Evolutionary conservation across 1,140 invertebrate species (phyloP).

Genomic region (Ips nitidus): DNA sequence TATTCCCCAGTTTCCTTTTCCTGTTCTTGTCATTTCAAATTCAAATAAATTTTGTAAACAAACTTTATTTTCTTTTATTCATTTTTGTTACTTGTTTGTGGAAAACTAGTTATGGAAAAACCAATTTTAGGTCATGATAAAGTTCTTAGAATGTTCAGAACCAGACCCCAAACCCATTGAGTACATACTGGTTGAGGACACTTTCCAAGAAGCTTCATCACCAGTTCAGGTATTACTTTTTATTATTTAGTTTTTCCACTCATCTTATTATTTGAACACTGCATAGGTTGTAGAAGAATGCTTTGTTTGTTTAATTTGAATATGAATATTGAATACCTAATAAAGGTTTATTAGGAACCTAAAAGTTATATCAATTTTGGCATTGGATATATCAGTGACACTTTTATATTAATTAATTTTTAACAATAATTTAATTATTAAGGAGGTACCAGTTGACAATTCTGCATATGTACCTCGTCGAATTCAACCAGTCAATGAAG

Average conservation of each 20-base stretch:
- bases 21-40: conserved; percentile 7
- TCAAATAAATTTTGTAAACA: too few relatives aligned
- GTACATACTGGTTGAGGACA: too few relatives aligned
- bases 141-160: conserved; percentile 36
- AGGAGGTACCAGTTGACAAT: not conserved
- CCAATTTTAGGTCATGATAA: conserved; percentile 48
- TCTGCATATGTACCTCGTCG: not conserved
- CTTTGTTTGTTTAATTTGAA: too few relatives aligned
- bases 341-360: too few relatives aligned
- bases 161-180: not conserved
- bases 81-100: conserved; percentile 14
- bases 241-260: too few relatives aligned
- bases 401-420: not conserved
- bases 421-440: not conserved
- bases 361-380: not conserved
- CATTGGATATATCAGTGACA: conserved; percentile 9
- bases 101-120: conserved; percentile 30
- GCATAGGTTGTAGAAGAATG: too few relatives aligned
- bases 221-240: too few relatives aligned
- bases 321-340: too few relatives aligned
- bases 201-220: too few relatives aligned
- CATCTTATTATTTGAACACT: too few relatives aligned
- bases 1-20: conserved; percentile 43
- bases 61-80: conserved; percentile 26
- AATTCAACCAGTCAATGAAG: conserved; percentile 55